Conservation (phyloP, 1,140 invertebrate species). For the Cephus cinctus region DNA sequence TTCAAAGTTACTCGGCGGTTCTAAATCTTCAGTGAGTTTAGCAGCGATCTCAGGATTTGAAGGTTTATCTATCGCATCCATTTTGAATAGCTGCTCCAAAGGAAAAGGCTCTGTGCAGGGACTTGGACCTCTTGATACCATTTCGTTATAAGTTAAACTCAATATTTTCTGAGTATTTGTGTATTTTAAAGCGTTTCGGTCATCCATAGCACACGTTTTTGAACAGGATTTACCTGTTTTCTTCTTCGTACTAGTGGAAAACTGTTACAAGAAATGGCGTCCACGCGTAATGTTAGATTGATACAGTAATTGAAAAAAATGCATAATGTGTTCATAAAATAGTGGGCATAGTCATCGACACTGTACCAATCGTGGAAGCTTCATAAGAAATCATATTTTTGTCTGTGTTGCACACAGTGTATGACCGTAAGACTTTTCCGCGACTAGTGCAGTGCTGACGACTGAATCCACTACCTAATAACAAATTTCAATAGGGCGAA, state of each 20-base stretch:
- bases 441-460: neutral
- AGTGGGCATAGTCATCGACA: neutral
- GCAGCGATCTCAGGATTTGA: neutral
- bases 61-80: neutral
- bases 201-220: neutral
- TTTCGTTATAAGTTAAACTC: slow-evolving; percentile 19
- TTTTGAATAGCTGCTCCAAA: neutral
- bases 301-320: neutral
- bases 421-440: neutral
- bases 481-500: neutral
- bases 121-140: slow-evolving; percentile 13
- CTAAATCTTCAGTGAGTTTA: neutral
- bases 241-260: neutral
- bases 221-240: neutral
- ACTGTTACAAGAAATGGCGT: neutral
- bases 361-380: too few species aligned
- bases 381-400: too few species aligned
- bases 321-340: neutral
- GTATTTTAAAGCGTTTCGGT: too few species aligned
- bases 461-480: neutral
- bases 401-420: neutral
- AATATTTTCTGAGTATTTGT: slow-evolving; percentile 1
- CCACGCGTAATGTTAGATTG: neutral
- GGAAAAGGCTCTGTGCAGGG: slow-evolving; percentile 9
- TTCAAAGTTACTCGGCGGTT: neutral